Evolutionary conservation across 2,888 invertebrate species (phyloP), one percentile per base, ranked within the genome.

Genomic region (Agonum fuliginosum): DNA sequence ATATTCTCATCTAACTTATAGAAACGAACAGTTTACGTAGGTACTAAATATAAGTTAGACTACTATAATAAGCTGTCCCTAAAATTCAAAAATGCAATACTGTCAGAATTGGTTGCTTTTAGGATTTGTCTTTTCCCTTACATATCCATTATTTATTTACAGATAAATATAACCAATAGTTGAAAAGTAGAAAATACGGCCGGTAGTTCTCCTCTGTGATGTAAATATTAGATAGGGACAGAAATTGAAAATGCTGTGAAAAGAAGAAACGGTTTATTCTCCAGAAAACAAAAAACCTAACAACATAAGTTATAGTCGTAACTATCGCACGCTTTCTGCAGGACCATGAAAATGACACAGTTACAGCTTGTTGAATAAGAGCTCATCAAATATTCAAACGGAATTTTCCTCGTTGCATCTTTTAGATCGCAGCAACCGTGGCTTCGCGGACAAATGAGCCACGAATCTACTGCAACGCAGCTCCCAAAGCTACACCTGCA

Each of bases 351-450:
- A 62, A 30, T 62, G 37, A 51, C 48, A 34, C 30, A 54, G 17
- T 34, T 14, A 58, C 54, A 5, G 41, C 19, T 58, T 54, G 43
- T 41, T 54, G 73, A 54, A 73, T 73, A 73, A 58, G 58, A 37
- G 19, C 58, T 73, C 54, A 73, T 73, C 58, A 73, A 73, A 73
- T 22, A 73, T 73, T 54, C 54, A 73, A 51, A 54, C 24, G 27
- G 37, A 30, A 34, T 51, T 51, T 72, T 72, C 72, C 19, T 34
- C 37, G 41, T 34, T 73, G 73, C 73, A 58, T 73, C 51, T 72
- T 72, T 72, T 46, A 70, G 46, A 54, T 62, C 58, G 58, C 17
- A 30, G 22, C 8, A 5, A n/a, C 54, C 24, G 48, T 48, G 30
- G 14, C 54, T 58, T 10, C 6, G 27, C 17, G 58, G 10, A 62